These are phyloP conservation scores for Rallus limicola DNA, from an alignment of 2,113 vertebrate genomes.

Conservation along the genomic window DNA sequence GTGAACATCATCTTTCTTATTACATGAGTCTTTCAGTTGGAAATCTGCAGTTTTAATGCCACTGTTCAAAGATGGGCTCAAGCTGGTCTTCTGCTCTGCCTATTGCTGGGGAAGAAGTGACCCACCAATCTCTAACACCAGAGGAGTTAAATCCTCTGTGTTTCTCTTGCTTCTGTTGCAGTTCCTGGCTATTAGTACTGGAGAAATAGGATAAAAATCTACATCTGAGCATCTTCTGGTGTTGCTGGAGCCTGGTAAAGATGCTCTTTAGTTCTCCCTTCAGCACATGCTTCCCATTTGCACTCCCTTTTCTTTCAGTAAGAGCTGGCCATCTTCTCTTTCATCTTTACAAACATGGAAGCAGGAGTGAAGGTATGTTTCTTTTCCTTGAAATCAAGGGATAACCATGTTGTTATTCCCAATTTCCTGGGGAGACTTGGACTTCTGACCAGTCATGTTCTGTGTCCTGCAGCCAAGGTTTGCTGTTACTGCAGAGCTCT, in stretches of 20 bases:
- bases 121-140: not conserved
- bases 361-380: not conserved
- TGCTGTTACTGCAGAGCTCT: not conserved
- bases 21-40: not conserved
- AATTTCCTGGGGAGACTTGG: not conserved
- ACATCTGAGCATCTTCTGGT: fast-evolving
- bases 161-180: not conserved
- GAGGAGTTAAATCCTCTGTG: not conserved
- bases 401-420: not conserved
- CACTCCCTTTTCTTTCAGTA: fast-evolving
- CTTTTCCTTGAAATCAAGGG: not conserved
- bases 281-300: fast-evolving
- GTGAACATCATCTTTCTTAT: not conserved
- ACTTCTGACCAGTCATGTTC: fast-evolving
- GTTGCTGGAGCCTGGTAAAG: not conserved
- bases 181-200: not conserved
- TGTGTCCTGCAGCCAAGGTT: not conserved
- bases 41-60: not conserved
- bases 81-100: not conserved
- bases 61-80: not conserved
- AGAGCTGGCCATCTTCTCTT: not conserved
- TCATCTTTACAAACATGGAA: not conserved
- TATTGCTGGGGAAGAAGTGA: fast-evolving
- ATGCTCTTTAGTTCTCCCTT: not conserved
- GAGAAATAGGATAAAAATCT: not conserved